phyloP scores from a whole-genome alignment of 2,888 invertebrate genomes.

The Atrina japonica region DNA sequence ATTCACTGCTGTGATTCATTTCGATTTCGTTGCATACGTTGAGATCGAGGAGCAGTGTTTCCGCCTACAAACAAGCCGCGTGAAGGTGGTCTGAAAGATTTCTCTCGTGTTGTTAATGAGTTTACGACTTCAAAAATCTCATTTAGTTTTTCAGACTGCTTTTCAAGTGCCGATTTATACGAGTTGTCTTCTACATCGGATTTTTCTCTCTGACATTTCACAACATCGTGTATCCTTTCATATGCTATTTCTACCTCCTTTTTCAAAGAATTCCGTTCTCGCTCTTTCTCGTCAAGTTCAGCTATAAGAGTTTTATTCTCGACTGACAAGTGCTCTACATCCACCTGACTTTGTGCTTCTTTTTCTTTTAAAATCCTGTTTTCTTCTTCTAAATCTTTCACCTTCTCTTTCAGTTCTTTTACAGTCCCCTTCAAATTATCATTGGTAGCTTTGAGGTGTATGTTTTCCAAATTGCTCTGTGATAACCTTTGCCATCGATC shows the following conservation, averaged over 20 bases:
- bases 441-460: constrained; percentile 27
- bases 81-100: background rate
- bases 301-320: constrained; percentile 30
- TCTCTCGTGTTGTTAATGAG: constrained; percentile 26
- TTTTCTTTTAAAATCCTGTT: constrained; percentile 13
- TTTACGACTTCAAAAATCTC: constrained; percentile 39
- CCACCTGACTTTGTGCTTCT: constrained; percentile 23
- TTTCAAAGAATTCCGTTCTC: constrained; percentile 23
- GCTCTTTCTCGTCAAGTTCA: constrained; percentile 33
- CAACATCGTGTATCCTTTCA: constrained; percentile 31
- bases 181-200: constrained; percentile 24
- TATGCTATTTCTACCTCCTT: constrained; percentile 34
- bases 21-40: too few species aligned
- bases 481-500: constrained; percentile 41
- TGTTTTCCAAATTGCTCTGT: constrained; percentile 33
- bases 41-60: too few species aligned
- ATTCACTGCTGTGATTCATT: too few species aligned
- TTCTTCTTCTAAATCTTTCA: constrained; percentile 30
- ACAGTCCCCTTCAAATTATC: constrained; percentile 23
- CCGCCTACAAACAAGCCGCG: constrained; percentile 18
- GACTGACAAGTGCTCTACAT: constrained; percentile 24
- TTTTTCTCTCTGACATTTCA: constrained; percentile 32
- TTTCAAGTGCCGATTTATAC: constrained; percentile 29
- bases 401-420: constrained; percentile 32
- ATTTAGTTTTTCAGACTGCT: constrained; percentile 35